A percentile compares a stretch with the other conserved stretches of the same genome.
phyloP scores from a whole-genome alignment of 2,888 invertebrate species.

The Eupithecia tripunctaria region DNA sequence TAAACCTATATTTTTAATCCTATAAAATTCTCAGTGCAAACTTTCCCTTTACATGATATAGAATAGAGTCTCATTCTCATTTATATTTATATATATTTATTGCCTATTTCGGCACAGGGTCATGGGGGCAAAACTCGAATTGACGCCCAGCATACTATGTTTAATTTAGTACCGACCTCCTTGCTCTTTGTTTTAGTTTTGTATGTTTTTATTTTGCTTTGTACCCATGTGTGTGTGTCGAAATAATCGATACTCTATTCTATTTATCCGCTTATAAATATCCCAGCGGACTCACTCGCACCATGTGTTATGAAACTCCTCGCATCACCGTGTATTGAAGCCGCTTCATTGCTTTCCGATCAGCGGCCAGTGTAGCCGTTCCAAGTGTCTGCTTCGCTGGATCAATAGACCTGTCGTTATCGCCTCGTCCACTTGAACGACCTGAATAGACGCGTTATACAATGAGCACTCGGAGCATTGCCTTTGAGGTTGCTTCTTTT shows the following conservation, averaged over 20 bases:
- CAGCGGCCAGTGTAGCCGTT: constrained; percentile 28
- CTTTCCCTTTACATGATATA: background rate
- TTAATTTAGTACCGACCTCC: too few relatives aligned
- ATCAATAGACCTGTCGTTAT: constrained; percentile 53
- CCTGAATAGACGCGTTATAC: constrained; percentile 29
- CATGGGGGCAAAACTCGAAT: too few relatives aligned
- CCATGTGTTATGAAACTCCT: constrained; percentile 8
- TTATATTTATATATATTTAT: too few relatives aligned
- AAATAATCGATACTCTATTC: too few relatives aligned
- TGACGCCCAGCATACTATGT: too few relatives aligned
- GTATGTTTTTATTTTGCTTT: too few relatives aligned
- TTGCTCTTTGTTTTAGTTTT: too few relatives aligned
- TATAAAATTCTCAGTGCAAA: background rate
- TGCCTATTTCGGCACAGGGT: too few relatives aligned
- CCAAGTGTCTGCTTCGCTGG: constrained; percentile 41
- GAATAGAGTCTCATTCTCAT: background rate
- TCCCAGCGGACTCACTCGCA: background rate
- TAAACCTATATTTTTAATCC: background rate
- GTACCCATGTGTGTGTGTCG: too few relatives aligned
- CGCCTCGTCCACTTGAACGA: constrained; percentile 42
- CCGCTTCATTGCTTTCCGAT: constrained; percentile 12
- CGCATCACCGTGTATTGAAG: background rate
- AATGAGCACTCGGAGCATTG: constrained; percentile 18
- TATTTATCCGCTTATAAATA: background rate
- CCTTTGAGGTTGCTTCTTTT: constrained; percentile 7